Evolutionary conservation across 2,113 vertebrate genomes (phyloP).

Genomic region (Anarhynchus alexandrinus): DNA sequence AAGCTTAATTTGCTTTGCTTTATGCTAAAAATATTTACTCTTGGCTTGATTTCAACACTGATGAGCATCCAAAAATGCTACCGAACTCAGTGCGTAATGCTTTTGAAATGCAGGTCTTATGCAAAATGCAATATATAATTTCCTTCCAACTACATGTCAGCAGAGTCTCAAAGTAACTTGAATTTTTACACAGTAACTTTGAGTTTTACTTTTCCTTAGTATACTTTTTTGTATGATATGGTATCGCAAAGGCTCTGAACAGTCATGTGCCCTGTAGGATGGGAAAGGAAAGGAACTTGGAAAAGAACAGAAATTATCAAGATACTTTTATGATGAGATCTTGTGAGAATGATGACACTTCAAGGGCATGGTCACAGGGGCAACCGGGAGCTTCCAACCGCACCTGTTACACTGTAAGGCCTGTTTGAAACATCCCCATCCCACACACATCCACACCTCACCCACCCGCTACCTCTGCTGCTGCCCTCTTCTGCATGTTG

Average conservation of each 20-base stretch:
- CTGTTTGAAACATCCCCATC: neutral
- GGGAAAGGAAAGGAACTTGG: no score
- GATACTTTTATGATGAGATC: neutral
- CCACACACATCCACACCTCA: accelerated
- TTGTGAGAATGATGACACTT: neutral
- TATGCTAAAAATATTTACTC: conserved; percentile 7
- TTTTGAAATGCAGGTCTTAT: neutral
- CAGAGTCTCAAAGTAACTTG: neutral
- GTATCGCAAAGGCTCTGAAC: neutral
- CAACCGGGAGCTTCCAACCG: neutral
- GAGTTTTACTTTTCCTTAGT: neutral
- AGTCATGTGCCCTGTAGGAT: neutral
- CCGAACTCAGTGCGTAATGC: neutral
- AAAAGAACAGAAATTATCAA: neutral
- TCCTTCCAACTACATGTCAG: neutral
- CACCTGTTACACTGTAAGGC: neutral
- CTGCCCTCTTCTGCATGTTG: neutral
- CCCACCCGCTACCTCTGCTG: neutral
- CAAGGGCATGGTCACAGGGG: neutral
- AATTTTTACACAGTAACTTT: neutral
- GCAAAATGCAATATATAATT: neutral
- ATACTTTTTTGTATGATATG: neutral
- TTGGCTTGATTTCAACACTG: neutral
- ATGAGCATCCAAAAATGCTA: neutral
- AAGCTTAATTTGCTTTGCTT: conserved; percentile 17